phyloP scores from a whole-genome alignment of 1,140 invertebrate genomes.

The Temnothorax nylanderi region DNA sequence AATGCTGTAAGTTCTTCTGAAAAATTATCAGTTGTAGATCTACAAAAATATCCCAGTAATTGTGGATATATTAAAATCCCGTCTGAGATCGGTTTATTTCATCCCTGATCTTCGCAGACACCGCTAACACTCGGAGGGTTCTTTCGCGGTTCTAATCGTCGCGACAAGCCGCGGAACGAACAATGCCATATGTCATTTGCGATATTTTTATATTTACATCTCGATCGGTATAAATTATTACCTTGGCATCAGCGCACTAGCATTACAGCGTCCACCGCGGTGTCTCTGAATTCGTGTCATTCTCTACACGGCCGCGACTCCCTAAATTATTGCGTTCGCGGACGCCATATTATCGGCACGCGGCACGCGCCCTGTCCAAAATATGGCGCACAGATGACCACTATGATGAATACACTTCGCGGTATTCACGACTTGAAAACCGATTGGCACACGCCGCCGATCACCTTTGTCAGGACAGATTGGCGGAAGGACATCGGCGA shows the following conservation, averaged over 20 bases:
- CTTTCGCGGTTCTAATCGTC: slow-evolving; percentile 31
- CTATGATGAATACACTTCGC: slow-evolving; percentile 48
- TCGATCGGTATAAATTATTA: slow-evolving; percentile 66
- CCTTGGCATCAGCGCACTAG: slow-evolving; percentile 9
- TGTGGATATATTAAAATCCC: background rate
- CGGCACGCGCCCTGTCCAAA: slow-evolving; percentile 77
- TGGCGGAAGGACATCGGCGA: slow-evolving; percentile 44
- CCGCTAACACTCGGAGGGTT: background rate
- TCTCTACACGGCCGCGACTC: slow-evolving; percentile 30
- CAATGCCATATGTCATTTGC: slow-evolving; percentile 28
- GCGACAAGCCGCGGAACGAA: background rate
- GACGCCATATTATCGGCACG: slow-evolving; percentile 65
- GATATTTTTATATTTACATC: slow-evolving; percentile 26
- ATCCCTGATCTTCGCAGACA: too few relatives aligned
- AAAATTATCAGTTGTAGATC: background rate
- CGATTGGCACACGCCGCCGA: slow-evolving; percentile 9
- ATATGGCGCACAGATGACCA: slow-evolving; percentile 77
- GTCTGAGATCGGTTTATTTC: background rate
- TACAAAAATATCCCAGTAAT: background rate
- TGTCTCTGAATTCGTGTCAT: slow-evolving; percentile 56
- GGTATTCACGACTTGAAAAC: slow-evolving; percentile 49
- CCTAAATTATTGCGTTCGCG: slow-evolving; percentile 58
- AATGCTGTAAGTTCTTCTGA: too few relatives aligned
- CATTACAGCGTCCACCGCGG: slow-evolving; percentile 27
- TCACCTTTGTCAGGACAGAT: slow-evolving; percentile 26